These are phyloP conservation scores for Anguilla japonica DNA, from an alignment of 2,113 vertebrate species.

Conservation along the genomic window DNA sequence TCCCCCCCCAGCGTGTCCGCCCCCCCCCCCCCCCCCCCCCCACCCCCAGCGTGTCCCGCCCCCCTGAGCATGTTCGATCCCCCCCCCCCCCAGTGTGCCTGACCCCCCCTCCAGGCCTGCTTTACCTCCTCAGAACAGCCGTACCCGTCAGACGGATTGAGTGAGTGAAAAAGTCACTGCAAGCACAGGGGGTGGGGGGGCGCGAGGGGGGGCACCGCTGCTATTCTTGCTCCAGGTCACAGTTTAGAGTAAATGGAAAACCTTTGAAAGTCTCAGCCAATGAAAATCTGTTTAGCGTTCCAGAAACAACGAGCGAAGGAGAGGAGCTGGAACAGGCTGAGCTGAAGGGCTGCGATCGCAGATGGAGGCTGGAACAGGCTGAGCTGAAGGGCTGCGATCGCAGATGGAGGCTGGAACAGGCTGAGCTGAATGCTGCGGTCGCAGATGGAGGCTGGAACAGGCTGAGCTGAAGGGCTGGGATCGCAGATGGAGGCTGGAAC, in stretches of 20 bases:
- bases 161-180: constrained; percentile 33
- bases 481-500: constrained; percentile 31
- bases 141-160: neutral
- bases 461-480: no score
- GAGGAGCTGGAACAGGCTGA: constrained; percentile 57
- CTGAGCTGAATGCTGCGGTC: no score
- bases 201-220: constrained; percentile 7
- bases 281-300: constrained; percentile 49
- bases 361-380: no score
- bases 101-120: neutral
- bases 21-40: no score
- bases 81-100: neutral
- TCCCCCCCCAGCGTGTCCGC: no score
- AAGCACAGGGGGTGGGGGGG: neutral
- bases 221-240: constrained; percentile 62
- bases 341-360: constrained; percentile 39
- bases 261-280: constrained; percentile 48
- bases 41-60: no score
- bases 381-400: no score
- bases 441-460: no score
- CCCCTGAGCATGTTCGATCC: no score
- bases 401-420: no score
- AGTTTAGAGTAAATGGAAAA: constrained; percentile 52
- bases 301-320: constrained; percentile 64
- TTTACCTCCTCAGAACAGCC: neutral